Percentiles rank a stretch among this genome's conserved stretches.
Conservation (phyloP, 2,888 invertebrate species). For the Lissocephala sabroskyi region DNA sequence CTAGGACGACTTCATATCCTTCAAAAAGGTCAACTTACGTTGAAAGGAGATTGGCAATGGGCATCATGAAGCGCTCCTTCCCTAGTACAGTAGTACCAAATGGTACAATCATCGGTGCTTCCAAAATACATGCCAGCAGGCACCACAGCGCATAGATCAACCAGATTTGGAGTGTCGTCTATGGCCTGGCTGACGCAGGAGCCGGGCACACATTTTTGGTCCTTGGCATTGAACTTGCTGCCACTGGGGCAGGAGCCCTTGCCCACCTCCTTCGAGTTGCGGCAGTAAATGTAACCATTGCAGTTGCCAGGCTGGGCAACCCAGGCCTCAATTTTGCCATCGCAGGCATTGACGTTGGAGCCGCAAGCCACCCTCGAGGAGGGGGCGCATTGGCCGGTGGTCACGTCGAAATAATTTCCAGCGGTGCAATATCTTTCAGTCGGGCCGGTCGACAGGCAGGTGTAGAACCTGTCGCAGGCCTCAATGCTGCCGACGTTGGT, state of each 20-base stretch:
- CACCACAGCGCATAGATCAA: slow-evolving; percentile 28
- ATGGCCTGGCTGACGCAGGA: slow-evolving; percentile 25
- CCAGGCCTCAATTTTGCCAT: slow-evolving; percentile 6
- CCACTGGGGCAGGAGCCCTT: slow-evolving; percentile 23
- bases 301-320: slow-evolving; percentile 24
- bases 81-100: slow-evolving; percentile 20
- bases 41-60: slow-evolving; percentile 8
- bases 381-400: slow-evolving; percentile 25
- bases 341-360: slow-evolving; percentile 26
- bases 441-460: slow-evolving; percentile 17
- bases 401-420: slow-evolving; percentile 28
- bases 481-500: slow-evolving; percentile 28
- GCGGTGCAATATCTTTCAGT: slow-evolving; percentile 1
- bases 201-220: slow-evolving; percentile 25
- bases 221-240: slow-evolving; percentile 18
- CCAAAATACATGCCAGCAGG: slow-evolving; percentile 33
- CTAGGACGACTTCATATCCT: no score
- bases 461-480: slow-evolving; percentile 32
- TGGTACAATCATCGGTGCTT: slow-evolving; percentile 23
- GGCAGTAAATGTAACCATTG: slow-evolving; percentile 33
- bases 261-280: slow-evolving; percentile 8
- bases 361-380: slow-evolving; percentile 21
- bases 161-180: not conserved
- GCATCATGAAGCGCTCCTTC: slow-evolving; percentile 2
- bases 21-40: no score